phyloP scores from a whole-genome alignment of 2,113 vertebrate species.

The Hylia prasina region DNA sequence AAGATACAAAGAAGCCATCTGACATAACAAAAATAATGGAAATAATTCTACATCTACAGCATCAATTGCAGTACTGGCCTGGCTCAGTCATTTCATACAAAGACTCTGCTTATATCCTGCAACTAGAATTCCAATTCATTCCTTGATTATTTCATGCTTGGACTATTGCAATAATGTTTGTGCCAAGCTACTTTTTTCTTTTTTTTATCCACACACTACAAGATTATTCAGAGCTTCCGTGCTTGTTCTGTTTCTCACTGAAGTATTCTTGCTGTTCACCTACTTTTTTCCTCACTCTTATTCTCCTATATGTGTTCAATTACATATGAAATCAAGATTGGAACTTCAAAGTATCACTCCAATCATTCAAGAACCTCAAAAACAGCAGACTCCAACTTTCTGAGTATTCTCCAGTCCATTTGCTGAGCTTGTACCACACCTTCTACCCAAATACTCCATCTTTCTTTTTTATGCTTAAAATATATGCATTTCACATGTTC shows the following conservation, averaged over 20 bases:
- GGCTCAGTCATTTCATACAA: not conserved
- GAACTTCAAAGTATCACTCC: not conserved
- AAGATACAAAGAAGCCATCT: not conserved
- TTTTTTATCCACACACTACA: not conserved
- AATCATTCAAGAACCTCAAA: not conserved
- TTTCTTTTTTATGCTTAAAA: not conserved
- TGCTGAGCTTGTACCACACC: not conserved
- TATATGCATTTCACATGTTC: not conserved
- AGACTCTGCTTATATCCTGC: not conserved
- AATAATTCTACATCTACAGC: not conserved
- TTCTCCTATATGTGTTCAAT: not conserved
- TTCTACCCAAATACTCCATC: not conserved
- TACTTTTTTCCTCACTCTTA: not conserved
- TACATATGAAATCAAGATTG: not conserved
- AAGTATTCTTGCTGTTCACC: not conserved
- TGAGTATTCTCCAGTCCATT: not conserved
- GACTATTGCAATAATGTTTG: not conserved
- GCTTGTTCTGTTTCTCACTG: not conserved
- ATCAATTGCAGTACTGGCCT: not conserved
- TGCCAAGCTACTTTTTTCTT: not conserved
- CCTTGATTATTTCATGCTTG: slow-evolving; percentile 22
- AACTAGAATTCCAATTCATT: not conserved
- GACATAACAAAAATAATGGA: not conserved
- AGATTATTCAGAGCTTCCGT: not conserved
- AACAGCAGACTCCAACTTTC: not conserved